Base-by-base conservation (phyloP, 2,797 vertebrate genomes). In the Neosalanx taihuensis region DNA sequence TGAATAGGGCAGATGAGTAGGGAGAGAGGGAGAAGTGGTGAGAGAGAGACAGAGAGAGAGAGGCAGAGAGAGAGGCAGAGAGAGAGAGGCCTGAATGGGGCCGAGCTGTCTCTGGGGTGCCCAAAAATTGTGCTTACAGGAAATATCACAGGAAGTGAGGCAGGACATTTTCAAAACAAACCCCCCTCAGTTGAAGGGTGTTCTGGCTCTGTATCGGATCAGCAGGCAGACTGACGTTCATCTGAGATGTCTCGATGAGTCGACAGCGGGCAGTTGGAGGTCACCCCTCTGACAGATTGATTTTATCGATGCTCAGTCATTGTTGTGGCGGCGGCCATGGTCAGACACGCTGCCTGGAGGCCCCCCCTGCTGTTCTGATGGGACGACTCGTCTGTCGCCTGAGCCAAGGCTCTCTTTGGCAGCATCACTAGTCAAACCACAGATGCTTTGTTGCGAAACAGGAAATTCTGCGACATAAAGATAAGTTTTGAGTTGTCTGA, bases 111-210 rank as follows among this genome's bases (percentile, higher is more conserved):
- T n/a, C 73, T 3, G n/a, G 64, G 35, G 9, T 4, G 29, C 35
- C 30, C 33, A 46, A 23, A 23, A 41, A 41, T 9, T 7, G 41
- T 1, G 12, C 13, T 64, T 77, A 72, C 75, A 78, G 79, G 82
- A 85, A 76, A 75, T 77, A 15, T 2, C 76, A 17, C 77, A 79
- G 84, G 83, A 87, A 82, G 81, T 78, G 65, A 29, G 15, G 67
- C 63, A 26, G 23, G 15, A 63, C 46, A 4, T 41, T 4, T 72
- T 9, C 4, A 18, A 29, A 31, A 63, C 6, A 57, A 29, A 72
- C 41, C n/a, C 61, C 35, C 51, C 41, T 7, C 17, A 62, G 60
- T 6, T 46, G 41, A 46, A 46, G 41, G 12, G 10, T 46, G 9
- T 46, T 46, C 41, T 41, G 6, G 37, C 29, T 63, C 33, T 60